Conservation (phyloP, 2,888 invertebrate species). For the Clistopyga incitator region DNA sequence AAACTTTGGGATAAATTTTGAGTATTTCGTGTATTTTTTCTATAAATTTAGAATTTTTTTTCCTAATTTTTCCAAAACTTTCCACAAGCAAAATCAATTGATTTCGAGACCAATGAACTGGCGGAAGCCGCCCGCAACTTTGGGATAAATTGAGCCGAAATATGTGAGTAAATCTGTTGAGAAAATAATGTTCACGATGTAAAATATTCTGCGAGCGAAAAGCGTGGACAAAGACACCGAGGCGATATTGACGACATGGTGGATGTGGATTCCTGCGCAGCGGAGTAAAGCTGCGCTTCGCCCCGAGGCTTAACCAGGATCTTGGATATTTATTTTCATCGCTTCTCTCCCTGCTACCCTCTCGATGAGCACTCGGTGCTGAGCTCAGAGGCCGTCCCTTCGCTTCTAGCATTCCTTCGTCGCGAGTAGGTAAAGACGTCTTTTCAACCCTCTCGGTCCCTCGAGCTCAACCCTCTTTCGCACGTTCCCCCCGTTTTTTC, state of each 20-base stretch:
- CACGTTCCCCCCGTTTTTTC: constrained; percentile 1
- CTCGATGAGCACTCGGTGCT: constrained; percentile 13
- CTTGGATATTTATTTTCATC: constrained; percentile 69
- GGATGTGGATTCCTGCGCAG: constrained; percentile 50
- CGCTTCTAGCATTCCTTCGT: constrained; percentile 15
- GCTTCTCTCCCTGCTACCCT: constrained; percentile 10
- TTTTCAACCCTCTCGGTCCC: constrained; percentile 5
- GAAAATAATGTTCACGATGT: background rate
- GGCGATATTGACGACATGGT: constrained; percentile 65
- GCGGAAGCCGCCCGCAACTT: background rate
- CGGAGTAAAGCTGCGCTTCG: constrained; percentile 35
- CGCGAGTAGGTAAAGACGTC: constrained; percentile 9
- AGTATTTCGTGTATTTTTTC: too few species aligned
- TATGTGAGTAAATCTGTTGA: background rate
- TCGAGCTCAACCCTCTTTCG: background rate
- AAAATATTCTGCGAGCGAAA: background rate
- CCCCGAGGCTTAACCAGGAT: constrained; percentile 69
- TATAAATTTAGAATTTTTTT: too few species aligned
- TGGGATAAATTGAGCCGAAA: background rate
- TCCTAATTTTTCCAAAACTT: too few species aligned
- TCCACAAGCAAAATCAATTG: too few species aligned
- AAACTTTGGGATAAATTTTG: too few species aligned
- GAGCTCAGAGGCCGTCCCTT: background rate
- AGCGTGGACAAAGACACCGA: constrained; percentile 2
- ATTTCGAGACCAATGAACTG: too few species aligned